Evolutionary conservation across 2,797 vertebrate genomes (phyloP).

Genomic region (Pseudotriccus pelzelni): DNA sequence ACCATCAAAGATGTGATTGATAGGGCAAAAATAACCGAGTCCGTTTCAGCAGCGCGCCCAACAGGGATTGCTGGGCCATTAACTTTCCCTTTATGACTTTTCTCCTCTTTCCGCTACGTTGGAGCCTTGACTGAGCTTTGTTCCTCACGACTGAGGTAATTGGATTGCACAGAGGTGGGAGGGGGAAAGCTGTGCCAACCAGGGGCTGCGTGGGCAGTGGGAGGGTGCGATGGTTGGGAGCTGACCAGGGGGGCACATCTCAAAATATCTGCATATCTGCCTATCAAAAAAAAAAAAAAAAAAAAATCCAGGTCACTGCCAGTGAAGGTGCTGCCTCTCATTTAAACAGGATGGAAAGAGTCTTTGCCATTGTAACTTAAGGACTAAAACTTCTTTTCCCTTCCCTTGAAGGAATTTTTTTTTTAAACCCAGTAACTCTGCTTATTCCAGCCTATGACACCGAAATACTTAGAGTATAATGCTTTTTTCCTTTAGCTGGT

Average conservation of each 20-base stretch:
- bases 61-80: not conserved
- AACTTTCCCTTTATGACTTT: conserved; percentile 2
- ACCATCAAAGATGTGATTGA: not conserved
- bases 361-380: not conserved
- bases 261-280: fast-evolving
- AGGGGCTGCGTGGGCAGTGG: not conserved
- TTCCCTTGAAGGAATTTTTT: not conserved
- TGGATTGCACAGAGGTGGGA: not conserved
- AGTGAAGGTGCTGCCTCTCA: not conserved
- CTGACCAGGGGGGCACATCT: not conserved
- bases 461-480: not conserved
- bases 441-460: not conserved
- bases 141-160: not conserved
- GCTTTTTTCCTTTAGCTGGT: not conserved
- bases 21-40: not conserved
- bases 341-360: not conserved
- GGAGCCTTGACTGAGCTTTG: conserved; percentile 2
- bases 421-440: not conserved
- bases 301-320: not conserved
- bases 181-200: not conserved
- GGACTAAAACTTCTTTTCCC: not conserved
- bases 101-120: not conserved
- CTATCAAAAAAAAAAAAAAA: not conserved
- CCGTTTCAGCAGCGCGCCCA: not conserved
- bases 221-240: not conserved